Evolutionary conservation across 2,797 vertebrate species (phyloP).

Genomic region (Xenopus petersii): DNA sequence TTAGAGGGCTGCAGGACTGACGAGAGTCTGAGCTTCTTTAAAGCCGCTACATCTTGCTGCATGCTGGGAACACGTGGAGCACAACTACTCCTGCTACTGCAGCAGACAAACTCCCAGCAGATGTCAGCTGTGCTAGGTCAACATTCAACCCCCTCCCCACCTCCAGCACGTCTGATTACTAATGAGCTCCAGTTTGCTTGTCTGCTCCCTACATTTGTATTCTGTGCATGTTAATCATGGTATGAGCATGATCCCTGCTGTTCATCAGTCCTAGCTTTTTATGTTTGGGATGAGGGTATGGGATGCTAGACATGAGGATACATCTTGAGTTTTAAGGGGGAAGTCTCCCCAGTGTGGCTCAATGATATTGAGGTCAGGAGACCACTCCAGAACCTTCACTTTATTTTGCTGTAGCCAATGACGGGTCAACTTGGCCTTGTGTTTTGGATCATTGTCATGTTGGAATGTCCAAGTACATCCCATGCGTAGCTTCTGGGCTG

Average conservation of each 20-base stretch:
- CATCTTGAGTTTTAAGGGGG: too few species aligned
- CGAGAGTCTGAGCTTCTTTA: too few species aligned
- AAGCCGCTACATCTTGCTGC: slow-evolving; percentile 14
- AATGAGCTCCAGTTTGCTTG: slow-evolving; percentile 39
- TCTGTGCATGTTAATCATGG: background rate
- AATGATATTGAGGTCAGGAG: too few species aligned
- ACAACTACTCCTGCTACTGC: slow-evolving; percentile 21
- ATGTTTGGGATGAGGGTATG: background rate
- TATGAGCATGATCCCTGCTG: background rate
- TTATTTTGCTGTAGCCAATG: too few species aligned
- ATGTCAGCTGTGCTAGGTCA: slow-evolving; percentile 44
- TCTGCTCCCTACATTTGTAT: slow-evolving; percentile 27
- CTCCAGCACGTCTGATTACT: slow-evolving; percentile 40
- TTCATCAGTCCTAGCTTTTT: background rate
- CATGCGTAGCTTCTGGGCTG: too few species aligned
- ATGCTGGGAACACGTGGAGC: slow-evolving; percentile 29
- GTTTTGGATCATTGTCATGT: too few species aligned
- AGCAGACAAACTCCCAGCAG: slow-evolving; percentile 46
- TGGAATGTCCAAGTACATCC: too few species aligned
- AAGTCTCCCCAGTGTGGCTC: too few species aligned
- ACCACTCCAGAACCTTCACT: too few species aligned
- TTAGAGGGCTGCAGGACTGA: too few species aligned
- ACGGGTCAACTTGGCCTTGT: too few species aligned
- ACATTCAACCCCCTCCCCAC: slow-evolving; percentile 29
- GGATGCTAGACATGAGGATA: background rate